A percentile compares a stretch with the other conserved stretches of the same genome.
These are phyloP conservation scores for Pseudomugil gertrudae DNA, from an alignment of 2,797 vertebrate species.

Conservation along the genomic window DNA sequence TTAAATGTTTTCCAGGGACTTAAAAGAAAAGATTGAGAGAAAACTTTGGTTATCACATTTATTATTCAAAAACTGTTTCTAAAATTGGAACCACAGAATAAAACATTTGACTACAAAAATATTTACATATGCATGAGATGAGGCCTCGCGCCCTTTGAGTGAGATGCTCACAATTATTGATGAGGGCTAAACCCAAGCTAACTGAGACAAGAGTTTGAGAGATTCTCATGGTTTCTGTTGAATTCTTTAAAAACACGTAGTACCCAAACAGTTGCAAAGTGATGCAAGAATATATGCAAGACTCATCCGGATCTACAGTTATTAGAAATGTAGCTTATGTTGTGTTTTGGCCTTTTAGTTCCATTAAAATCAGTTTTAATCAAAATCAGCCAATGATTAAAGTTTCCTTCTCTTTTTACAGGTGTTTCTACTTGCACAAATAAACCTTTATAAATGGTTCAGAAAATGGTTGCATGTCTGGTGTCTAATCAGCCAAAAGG, in stretches of 20 bases:
- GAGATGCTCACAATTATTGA: slow-evolving; percentile 58
- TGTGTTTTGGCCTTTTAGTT: too few species aligned
- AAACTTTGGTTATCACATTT: slow-evolving; percentile 11
- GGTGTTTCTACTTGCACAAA: too few species aligned
- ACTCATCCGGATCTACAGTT: too few species aligned
- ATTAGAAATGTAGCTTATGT: too few species aligned
- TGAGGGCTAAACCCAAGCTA: slow-evolving; percentile 51
- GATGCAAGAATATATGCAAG: background rate
- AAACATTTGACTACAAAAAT: slow-evolving; percentile 33
- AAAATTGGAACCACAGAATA: slow-evolving; percentile 18
- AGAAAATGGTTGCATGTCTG: too few species aligned
- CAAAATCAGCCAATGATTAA: too few species aligned
- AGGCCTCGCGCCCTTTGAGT: slow-evolving; percentile 42
- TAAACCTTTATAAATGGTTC: too few species aligned
- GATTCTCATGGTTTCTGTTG: slow-evolving; percentile 40
- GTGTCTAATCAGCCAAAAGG: too few species aligned
- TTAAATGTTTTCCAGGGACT: slow-evolving; percentile 14
- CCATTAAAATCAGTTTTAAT: too few species aligned
- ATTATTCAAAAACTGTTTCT: slow-evolving; percentile 21
- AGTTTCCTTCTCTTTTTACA: too few species aligned
- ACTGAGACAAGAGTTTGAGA: slow-evolving; percentile 39
- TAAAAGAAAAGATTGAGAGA: slow-evolving; percentile 11
- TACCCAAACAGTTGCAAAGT: slow-evolving; percentile 10
- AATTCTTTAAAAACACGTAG: slow-evolving; percentile 48
- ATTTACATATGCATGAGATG: slow-evolving; percentile 50